phyloP scores from a whole-genome alignment of 1,140 invertebrate species.

The Magallana angulata region DNA sequence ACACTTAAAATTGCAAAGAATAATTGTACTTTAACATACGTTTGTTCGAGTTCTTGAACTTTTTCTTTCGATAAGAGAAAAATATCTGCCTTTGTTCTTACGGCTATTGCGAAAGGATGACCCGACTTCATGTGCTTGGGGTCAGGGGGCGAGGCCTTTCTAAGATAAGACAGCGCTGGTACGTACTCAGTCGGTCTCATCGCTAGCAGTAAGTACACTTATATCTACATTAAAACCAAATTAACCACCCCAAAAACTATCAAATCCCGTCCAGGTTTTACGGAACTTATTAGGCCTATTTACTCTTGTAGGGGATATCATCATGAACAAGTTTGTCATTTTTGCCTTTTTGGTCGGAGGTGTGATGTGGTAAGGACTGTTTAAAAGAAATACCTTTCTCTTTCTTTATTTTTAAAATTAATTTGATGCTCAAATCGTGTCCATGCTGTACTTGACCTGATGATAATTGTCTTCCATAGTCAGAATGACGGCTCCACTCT shows the following conservation, averaged over 20 bases:
- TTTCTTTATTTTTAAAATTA: too few species aligned
- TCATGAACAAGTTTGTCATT: background rate
- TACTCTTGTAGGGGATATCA: background rate
- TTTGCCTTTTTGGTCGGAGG: background rate
- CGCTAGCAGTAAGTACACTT: constrained; percentile 3
- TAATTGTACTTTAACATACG: too few species aligned
- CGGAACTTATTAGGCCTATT: background rate
- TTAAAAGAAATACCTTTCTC: background rate
- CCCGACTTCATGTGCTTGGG: background rate
- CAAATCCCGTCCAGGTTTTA: background rate
- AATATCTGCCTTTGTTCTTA: too few species aligned
- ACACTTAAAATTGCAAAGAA: too few species aligned
- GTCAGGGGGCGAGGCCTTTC: background rate
- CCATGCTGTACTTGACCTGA: too few species aligned
- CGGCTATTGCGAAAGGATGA: too few species aligned
- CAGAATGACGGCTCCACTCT: background rate
- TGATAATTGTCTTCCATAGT: background rate
- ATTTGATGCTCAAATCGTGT: too few species aligned
- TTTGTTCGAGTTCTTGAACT: too few species aligned
- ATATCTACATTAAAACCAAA: background rate
- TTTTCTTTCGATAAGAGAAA: too few species aligned
- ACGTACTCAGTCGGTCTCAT: background rate
- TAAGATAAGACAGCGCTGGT: background rate
- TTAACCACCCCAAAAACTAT: background rate
- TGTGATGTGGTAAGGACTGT: background rate